A percentile compares a stretch with the other conserved stretches of the same genome.
Evolutionary conservation across 1,140 invertebrate genomes (phyloP).

Genomic region (Aethina tumida): DNA sequence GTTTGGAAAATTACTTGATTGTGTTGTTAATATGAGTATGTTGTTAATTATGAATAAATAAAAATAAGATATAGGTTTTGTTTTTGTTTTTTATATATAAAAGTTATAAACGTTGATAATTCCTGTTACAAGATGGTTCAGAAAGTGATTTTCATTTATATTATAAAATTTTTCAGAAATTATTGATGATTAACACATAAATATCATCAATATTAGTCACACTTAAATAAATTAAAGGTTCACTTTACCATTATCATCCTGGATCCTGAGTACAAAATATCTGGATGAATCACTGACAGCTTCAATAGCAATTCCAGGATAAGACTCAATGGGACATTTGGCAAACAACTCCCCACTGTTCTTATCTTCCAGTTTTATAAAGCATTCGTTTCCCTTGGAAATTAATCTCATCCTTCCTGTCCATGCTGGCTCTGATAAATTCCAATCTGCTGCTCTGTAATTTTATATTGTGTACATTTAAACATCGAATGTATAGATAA

Average conservation of each 20-base stretch:
- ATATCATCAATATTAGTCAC: neutral
- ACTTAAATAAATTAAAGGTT: neutral
- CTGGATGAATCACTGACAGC: conserved; percentile 94
- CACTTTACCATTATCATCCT: conserved; percentile 76
- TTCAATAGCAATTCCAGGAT: conserved; percentile 91
- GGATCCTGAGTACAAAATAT: conserved; percentile 95
- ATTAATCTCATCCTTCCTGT: conserved; percentile 87
- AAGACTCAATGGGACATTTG: conserved; percentile 93
- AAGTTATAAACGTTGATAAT: too few species aligned
- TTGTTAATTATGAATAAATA: too few species aligned
- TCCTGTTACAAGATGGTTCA: too few species aligned
- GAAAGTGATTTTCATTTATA: too few species aligned
- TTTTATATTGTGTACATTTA: conserved; percentile 2
- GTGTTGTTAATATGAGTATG: too few species aligned
- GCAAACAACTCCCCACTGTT: conserved; percentile 91
- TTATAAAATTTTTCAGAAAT: too few species aligned
- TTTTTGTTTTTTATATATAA: too few species aligned
- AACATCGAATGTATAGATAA: conserved; percentile 1
- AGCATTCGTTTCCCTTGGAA: conserved; percentile 72
- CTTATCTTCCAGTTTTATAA: conserved; percentile 95
- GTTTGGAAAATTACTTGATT: too few species aligned
- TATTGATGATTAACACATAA: neutral
- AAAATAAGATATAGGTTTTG: too few species aligned
- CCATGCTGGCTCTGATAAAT: conserved; percentile 92
- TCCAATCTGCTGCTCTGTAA: conserved; percentile 95